phyloP scores from a whole-genome alignment of 2,797 vertebrate genomes.

The Anomalospiza imberbis region DNA sequence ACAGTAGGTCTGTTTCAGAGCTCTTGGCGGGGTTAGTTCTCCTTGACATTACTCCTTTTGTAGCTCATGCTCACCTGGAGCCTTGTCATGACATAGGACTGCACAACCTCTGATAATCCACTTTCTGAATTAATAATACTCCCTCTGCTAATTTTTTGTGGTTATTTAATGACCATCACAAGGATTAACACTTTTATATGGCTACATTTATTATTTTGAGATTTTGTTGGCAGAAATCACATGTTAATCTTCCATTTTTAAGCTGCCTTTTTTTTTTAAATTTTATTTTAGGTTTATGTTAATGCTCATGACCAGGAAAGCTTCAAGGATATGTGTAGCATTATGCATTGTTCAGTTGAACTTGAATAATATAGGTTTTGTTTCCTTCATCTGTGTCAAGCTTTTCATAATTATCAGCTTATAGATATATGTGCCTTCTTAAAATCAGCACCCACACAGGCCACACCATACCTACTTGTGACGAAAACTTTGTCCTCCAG shows the following conservation, averaged over 20 bases:
- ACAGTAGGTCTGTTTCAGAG: neutral
- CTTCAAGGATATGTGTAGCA: neutral
- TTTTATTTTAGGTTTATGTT: neutral
- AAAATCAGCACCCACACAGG: neutral
- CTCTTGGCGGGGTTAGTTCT: neutral
- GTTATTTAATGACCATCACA: neutral
- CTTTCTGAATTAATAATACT: neutral
- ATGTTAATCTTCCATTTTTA: neutral
- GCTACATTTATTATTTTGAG: neutral
- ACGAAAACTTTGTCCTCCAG: neutral
- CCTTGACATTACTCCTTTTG: neutral
- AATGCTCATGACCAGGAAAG: neutral
- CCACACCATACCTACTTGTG: fast-evolving
- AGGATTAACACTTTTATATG: neutral
- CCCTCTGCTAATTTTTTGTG: neutral
- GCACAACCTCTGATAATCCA: neutral
- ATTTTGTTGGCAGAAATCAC: neutral
- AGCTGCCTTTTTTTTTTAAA: neutral
- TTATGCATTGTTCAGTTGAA: neutral
- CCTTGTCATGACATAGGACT: neutral
- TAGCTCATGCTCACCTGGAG: neutral
- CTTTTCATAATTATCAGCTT: neutral
- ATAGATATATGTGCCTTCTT: neutral
- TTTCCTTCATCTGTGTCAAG: neutral
- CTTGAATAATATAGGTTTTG: neutral